A percentile compares a stretch with the other conserved stretches of the same genome.
Evolutionary conservation across 2,888 invertebrate species (phyloP).

Genomic region (Cosmopolites sordidus): DNA sequence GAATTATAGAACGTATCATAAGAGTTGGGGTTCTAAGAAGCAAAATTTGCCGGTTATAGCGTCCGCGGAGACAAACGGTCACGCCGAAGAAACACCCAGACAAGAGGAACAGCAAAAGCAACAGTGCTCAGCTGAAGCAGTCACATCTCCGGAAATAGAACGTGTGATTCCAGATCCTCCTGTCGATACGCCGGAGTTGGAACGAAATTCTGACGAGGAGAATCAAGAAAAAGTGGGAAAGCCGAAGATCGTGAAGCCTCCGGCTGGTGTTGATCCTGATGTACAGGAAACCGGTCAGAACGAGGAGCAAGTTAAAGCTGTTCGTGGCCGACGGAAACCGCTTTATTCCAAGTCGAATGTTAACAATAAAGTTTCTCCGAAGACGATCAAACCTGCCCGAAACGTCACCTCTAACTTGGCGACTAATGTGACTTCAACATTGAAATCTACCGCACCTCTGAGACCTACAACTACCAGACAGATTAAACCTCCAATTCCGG

Average conservation of each 20-base stretch:
- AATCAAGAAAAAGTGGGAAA: conserved; percentile 51
- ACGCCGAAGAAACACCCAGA: not conserved
- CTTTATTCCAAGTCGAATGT: conserved; percentile 52
- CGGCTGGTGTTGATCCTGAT: not conserved
- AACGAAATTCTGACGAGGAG: conserved; percentile 43
- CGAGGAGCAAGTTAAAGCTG: conserved; percentile 35
- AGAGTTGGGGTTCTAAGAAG: conserved; percentile 51
- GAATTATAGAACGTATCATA: conserved; percentile 58
- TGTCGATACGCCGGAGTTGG: not conserved
- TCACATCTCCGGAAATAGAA: not conserved
- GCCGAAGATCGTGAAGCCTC: conserved; percentile 60
- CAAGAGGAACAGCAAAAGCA: not conserved
- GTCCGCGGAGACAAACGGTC: conserved; percentile 9
- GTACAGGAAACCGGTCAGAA: conserved; percentile 45
- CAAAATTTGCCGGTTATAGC: conserved; percentile 49
- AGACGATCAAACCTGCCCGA: conserved; percentile 39
- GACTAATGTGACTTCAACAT: conserved; percentile 39
- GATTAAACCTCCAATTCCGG: not conserved
- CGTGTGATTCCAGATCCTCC: not conserved
- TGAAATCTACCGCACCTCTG: conserved; percentile 26
- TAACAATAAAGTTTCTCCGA: conserved; percentile 33
- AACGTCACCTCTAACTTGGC: conserved; percentile 42
- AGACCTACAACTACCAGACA: not conserved
- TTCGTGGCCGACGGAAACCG: conserved; percentile 63
- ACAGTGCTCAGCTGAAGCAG: not conserved